phyloP scores from a whole-genome alignment of 2,797 vertebrate genomes.

The Dryobates pubescens region DNA sequence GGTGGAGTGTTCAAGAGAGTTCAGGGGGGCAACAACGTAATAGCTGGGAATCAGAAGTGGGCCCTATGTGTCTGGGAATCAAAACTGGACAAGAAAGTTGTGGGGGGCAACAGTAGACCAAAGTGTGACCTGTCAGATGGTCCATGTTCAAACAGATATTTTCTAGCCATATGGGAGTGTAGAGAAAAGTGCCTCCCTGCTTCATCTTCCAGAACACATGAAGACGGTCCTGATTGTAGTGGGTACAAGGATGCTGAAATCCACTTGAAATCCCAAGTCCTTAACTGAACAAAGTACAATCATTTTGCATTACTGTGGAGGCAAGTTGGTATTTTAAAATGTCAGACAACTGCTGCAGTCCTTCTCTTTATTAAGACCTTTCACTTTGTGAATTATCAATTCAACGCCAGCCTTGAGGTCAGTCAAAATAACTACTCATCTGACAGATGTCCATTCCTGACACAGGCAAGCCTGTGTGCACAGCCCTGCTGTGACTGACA shows the following conservation, averaged over 20 bases:
- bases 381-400: background rate
- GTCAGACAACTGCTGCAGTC: background rate
- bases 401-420: background rate
- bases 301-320: background rate
- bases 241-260: background rate
- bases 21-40: too few relatives aligned
- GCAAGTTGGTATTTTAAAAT: slow-evolving; percentile 16
- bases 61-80: too few relatives aligned
- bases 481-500: background rate
- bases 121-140: too few relatives aligned
- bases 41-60: too few relatives aligned
- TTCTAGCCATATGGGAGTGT: too few relatives aligned
- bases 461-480: accelerated
- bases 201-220: background rate
- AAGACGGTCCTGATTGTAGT: background rate
- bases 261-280: background rate
- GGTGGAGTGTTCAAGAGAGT: too few relatives aligned
- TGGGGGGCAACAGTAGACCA: too few relatives aligned
- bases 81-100: too few relatives aligned
- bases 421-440: background rate
- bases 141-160: too few relatives aligned
- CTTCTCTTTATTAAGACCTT: slow-evolving; percentile 6
- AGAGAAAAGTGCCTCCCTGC: too few relatives aligned
- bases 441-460: background rate
- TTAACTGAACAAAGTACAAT: background rate